A percentile compares a stretch with the other conserved stretches of the same genome.
phyloP scores from a whole-genome alignment of 2,113 vertebrate species.

The Alosa alosa region DNA sequence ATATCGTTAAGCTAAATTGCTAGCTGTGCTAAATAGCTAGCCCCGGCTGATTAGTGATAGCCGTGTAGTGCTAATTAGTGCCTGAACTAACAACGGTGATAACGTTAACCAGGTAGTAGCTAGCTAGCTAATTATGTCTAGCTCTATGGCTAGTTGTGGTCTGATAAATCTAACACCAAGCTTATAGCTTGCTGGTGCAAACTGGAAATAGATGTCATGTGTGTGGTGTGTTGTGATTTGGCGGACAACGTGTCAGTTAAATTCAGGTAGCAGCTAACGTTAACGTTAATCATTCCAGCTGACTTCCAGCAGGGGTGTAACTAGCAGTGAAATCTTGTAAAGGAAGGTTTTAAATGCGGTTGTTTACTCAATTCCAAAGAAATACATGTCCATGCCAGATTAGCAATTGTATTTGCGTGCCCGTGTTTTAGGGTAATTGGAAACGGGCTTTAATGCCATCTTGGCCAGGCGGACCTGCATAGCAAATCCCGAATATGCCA shows the following conservation, averaged over 20 bases:
- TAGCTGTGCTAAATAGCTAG: background rate
- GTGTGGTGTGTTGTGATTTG: background rate
- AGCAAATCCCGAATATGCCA: too few relatives aligned
- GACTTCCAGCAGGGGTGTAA: too few relatives aligned
- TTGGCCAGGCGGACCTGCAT: too few relatives aligned
- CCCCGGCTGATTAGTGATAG: background rate
- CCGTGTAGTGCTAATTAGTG: background rate
- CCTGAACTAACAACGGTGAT: background rate
- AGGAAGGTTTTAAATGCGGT: too few relatives aligned
- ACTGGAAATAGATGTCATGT: background rate
- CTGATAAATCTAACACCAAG: background rate
- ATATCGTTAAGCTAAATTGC: too few relatives aligned
- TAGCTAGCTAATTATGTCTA: background rate
- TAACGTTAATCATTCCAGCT: background rate
- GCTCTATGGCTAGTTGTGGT: background rate
- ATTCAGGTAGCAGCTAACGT: background rate
- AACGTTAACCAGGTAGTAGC: background rate
- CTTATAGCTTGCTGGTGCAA: background rate
- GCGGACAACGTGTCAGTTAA: background rate
- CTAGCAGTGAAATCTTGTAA: too few relatives aligned
- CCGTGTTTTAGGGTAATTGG: too few relatives aligned
- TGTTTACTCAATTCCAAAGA: too few relatives aligned
- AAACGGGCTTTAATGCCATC: too few relatives aligned
- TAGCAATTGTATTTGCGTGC: too few relatives aligned
- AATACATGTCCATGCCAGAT: too few relatives aligned